Base-by-base conservation (phyloP, 53 echinoderm and acorn worm genomes). In the Arbacia lixula region DNA sequence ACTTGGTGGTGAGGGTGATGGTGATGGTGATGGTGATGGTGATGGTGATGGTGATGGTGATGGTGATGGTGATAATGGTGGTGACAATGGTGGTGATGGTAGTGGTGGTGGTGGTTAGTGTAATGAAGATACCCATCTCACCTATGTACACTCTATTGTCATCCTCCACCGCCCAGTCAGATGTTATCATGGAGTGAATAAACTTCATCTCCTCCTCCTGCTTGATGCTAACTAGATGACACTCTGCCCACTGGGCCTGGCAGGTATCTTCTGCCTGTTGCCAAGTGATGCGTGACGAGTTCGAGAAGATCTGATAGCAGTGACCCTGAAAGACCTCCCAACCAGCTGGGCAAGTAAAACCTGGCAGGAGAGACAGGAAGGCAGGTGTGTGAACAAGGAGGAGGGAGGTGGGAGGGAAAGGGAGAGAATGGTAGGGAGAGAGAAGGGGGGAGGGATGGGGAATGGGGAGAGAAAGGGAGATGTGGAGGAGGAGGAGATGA, bases 221-320 rank as follows among this genome's bases (percentile, higher is more conserved):
- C 38, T 50, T 68, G 1, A 90, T 68, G 28, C 81, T 86, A 36
- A 81, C 79, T 0, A 90, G 86, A n/a, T 79, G 69, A 1, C 51
- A 50, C 19, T 16, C 36, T 12, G 14, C 40, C 17, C 77, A 56
- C 4, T 22, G 24, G 12, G 5, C 49, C 14, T 86, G 46, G 67
- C 95, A 95, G 2, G 68, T 39, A 5, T 83, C 65, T 46, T 88
- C 76, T 12, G 95, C 91, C 39, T 89, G 87, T n/a, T 88, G 87
- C 95, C 95, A 95, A 24, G 89, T 76, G 55, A 84, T 81, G 33
- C 39, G 2, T 1, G 19, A n/a, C 6, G 17, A 42, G 5, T 38
- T 66, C 16, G 49, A 73, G 60, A 49, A 71, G 24, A 94, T 86
- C 2, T 63, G 74, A 55, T 94, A 94, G 57, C 95, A 94, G 66